Evolutionary conservation across 2,113 vertebrate species (phyloP).

Genomic region (Seriola aureovittata): DNA sequence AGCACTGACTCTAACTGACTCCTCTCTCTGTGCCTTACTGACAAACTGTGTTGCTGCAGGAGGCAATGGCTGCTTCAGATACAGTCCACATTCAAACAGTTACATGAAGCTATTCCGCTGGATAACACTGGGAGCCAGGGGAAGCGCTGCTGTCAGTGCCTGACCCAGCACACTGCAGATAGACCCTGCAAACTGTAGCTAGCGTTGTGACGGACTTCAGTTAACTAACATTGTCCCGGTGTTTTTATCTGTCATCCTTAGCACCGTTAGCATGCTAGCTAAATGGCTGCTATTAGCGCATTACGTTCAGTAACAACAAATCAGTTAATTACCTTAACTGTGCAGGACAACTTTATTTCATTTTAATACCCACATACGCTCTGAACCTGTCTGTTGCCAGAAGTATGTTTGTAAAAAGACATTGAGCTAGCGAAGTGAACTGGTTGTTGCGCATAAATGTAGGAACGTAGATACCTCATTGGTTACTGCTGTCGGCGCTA

Average conservation of each 20-base stretch:
- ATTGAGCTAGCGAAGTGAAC: background rate
- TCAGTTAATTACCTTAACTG: slow-evolving; percentile 32
- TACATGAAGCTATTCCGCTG: background rate
- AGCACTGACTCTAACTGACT: background rate
- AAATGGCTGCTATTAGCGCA: background rate
- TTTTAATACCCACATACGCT: no score
- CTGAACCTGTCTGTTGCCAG: fast-evolving
- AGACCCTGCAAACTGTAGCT: no score
- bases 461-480: no score
- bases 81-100: background rate
- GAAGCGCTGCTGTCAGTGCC: background rate
- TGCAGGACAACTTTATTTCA: background rate
- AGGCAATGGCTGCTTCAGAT: background rate
- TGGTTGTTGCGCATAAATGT: background rate
- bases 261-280: slow-evolving; percentile 44
- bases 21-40: background rate
- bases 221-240: background rate
- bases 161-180: background rate
- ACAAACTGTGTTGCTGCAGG: background rate
- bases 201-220: background rate
- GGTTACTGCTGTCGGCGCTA: no score
- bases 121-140: background rate
- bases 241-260: background rate
- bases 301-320: background rate
- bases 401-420: background rate